Conservation (phyloP, 2,888 invertebrate genomes). For the Lobophora halterata region DNA sequence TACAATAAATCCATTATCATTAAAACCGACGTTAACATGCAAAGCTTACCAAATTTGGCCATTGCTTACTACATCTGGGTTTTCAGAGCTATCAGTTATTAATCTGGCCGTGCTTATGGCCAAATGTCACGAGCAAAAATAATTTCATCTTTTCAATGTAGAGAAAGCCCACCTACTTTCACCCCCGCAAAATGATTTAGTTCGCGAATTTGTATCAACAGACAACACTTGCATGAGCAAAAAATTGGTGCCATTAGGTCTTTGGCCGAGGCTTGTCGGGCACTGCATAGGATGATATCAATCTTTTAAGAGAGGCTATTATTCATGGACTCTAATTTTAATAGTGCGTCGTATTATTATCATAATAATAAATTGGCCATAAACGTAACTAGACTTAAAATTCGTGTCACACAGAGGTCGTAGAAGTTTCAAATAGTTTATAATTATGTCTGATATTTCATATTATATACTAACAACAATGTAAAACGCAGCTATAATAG, state of each 20-base stretch:
- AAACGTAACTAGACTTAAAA: no score
- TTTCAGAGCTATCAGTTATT: slow-evolving; percentile 29
- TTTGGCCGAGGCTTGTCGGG: slow-evolving; percentile 49
- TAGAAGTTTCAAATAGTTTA: no score
- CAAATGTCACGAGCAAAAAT: slow-evolving; percentile 34
- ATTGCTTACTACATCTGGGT: slow-evolving; percentile 30
- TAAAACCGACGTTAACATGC: slow-evolving; percentile 15
- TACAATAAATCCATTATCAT: slow-evolving; percentile 15
- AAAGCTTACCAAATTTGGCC: slow-evolving; percentile 30
- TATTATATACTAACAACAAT: no score
- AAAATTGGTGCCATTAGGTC: slow-evolving; percentile 70
- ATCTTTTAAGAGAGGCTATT: slow-evolving; percentile 12
- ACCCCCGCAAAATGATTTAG: slow-evolving; percentile 56
- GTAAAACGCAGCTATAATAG: no score
- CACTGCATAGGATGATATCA: slow-evolving; percentile 33
- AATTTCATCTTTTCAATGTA: slow-evolving; percentile 46
- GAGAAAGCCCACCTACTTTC: slow-evolving; percentile 71
- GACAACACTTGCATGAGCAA: slow-evolving; percentile 53
- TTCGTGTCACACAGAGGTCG: no score
- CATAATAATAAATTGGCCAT: no score
- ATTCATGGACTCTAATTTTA: slow-evolving; percentile 6
- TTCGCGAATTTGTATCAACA: slow-evolving; percentile 68
- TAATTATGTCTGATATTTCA: no score
- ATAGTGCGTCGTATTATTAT: no score
- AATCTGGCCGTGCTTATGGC: slow-evolving; percentile 26